A percentile compares a stretch with the other conserved stretches of the same genome.
These are phyloP conservation scores for Prosapia bicincta DNA, from an alignment of 2,888 invertebrate species.

Conservation along the genomic window DNA sequence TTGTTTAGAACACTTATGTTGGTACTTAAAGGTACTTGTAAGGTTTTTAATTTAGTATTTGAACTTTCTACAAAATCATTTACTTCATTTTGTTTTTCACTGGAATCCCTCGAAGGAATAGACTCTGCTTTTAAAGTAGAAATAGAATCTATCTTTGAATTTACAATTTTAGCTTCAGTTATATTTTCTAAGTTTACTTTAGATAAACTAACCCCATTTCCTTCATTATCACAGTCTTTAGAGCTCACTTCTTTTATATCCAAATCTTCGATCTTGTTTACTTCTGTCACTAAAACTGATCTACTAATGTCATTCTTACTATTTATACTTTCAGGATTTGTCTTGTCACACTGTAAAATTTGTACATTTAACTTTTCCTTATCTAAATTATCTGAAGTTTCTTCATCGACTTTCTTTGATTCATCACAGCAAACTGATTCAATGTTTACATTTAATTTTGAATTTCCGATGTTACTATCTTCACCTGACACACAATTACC, in stretches of 20 bases:
- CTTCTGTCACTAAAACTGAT: not conserved
- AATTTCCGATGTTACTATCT: not conserved
- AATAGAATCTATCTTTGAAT: not conserved
- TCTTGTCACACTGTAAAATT: not conserved
- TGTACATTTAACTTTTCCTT: slow-evolving; percentile 38
- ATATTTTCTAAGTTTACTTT: not conserved
- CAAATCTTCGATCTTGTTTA: not conserved
- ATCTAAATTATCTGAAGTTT: slow-evolving; percentile 42
- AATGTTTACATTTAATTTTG: not conserved
- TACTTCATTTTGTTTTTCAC: not conserved
- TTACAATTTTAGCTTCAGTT: not conserved
- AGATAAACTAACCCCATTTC: not conserved
- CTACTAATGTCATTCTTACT: slow-evolving; percentile 44
- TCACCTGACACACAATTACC: not conserved
- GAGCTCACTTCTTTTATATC: not conserved
- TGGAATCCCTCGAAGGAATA: not conserved
- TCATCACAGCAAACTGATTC: not conserved
- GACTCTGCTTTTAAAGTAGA: not conserved
- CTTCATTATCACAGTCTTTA: not conserved
- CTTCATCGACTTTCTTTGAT: slow-evolving; percentile 31
- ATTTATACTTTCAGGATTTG: not conserved
- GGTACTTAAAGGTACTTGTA: not conserved
- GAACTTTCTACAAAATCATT: not conserved
- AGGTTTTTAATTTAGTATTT: not conserved
- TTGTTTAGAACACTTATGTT: slow-evolving; percentile 1